Base-by-base conservation (phyloP, 2,888 invertebrate species). In the Thecocarcelia acutangulata region DNA sequence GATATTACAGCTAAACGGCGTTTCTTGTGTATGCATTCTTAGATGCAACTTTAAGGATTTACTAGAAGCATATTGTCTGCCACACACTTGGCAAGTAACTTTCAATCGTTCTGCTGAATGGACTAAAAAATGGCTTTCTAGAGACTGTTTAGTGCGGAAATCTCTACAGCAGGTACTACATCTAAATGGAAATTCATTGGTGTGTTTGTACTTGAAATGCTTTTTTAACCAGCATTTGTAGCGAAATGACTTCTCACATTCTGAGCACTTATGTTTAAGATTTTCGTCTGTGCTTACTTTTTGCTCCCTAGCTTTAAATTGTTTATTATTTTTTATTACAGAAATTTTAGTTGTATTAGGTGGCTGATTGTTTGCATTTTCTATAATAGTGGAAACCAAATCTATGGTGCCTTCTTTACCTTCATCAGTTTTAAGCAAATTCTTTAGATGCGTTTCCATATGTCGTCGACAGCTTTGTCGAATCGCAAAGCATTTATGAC, bases 11-110 rank as follows among this genome's bases (percentile, higher is more conserved):
- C 83, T 76, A 74, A 88, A 89, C 0, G 89, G 89, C 3, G 85
- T 86, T 12, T 86, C 87, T 0, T 88, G 87, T 0, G 89, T 89
- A 66, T 89, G 89, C 46, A 89, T 75, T 4, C 89, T 85, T 37
- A 89, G 56, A 68, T 89, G 89, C 8, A 88, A 48, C 13, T 84
- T 84, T 2, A 89, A 79, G 1, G 87, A 86, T n/a, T 87, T 85
- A 19, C 81, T 84, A 0, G 87, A 85, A 0, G 86, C 72, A 81
- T 87, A 90, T 13, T 80, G 69, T 73, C 86, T 88, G 2, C 86
- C 87, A 77, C 88, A 83, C 6, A 85, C 87, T 73, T 87, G 83
- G 75, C 87, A 87, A 33, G 72, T 59, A 46, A 83, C 75, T 28
- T 83, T 85, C 0, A 59, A 21, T 2, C 75, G 56, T 11, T 86